These are phyloP conservation scores for Neomorphus geoffroyi DNA, from an alignment of 2,797 vertebrate genomes.

Conservation along the genomic window DNA sequence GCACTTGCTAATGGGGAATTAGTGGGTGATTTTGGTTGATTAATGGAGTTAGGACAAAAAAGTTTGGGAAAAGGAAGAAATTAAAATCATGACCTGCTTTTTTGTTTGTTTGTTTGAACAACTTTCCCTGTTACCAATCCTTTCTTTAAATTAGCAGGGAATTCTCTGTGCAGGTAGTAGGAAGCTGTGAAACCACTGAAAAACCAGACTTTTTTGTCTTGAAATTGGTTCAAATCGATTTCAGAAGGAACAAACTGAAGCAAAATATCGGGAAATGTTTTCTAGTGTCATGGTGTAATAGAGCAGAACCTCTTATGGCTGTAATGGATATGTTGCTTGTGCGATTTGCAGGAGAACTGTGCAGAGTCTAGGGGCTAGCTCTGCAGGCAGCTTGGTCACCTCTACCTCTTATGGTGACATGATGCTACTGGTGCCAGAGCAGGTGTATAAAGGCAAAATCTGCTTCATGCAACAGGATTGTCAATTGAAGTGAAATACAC, in stretches of 20 bases:
- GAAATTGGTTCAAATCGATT: neutral
- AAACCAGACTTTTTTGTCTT: neutral
- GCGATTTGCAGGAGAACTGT: slow-evolving; percentile 3
- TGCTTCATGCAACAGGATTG: slow-evolving; percentile 22
- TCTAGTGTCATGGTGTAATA: neutral
- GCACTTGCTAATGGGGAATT: neutral
- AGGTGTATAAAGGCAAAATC: slow-evolving; percentile 33
- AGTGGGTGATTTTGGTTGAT: slow-evolving; percentile 1
- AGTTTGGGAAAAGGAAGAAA: neutral
- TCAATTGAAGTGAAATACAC: slow-evolving; percentile 39
- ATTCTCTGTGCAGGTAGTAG: neutral
- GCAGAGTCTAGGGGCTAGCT: neutral
- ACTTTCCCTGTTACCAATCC: neutral
- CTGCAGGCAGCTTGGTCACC: slow-evolving; percentile 17
- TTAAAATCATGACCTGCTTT: neutral
- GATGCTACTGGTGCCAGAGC: neutral
- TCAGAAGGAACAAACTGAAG: neutral
- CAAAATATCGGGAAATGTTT: slow-evolving; percentile 12
- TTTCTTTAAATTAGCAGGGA: neutral
- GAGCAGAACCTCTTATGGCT: neutral
- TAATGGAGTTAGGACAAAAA: neutral
- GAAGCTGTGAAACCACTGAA: neutral
- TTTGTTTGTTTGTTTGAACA: neutral
- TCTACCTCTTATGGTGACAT: neutral
- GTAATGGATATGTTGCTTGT: slow-evolving; percentile 20